Evolutionary conservation across 1,140 invertebrate genomes (phyloP).

Genomic region (Octopus bimaculoides): DNA sequence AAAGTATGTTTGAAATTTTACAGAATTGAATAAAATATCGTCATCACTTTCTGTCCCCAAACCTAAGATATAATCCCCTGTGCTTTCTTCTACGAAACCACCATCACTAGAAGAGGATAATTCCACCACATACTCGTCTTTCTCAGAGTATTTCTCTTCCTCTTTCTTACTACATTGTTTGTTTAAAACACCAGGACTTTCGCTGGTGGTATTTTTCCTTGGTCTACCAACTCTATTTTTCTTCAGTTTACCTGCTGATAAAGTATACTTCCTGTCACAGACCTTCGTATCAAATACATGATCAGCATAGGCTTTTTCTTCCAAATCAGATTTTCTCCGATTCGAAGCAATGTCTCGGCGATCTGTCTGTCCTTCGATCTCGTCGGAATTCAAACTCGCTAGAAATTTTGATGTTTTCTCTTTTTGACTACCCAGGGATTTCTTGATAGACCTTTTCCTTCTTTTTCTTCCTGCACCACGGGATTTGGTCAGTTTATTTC

Average conservation of each 20-base stretch:
- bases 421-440: background rate
- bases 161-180: background rate
- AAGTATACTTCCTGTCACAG: background rate
- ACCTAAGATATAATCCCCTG: background rate
- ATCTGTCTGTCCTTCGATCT: background rate
- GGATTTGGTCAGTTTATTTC: background rate
- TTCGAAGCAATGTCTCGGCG: background rate
- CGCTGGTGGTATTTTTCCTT: no score
- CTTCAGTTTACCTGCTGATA: background rate
- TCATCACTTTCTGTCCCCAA: background rate
- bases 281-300: background rate
- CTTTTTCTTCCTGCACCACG: background rate
- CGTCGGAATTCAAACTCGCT: background rate
- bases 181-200: background rate
- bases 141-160: background rate
- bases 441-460: background rate
- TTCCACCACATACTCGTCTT: background rate
- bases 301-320: background rate
- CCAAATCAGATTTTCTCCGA: background rate
- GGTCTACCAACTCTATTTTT: no score
- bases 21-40: background rate
- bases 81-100: slow-evolving; percentile 1
- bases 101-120: background rate
- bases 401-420: background rate
- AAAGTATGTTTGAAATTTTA: no score